These are phyloP conservation scores for Branchellion lobata DNA, from an alignment of 2,888 invertebrate genomes.

Conservation along the genomic window DNA sequence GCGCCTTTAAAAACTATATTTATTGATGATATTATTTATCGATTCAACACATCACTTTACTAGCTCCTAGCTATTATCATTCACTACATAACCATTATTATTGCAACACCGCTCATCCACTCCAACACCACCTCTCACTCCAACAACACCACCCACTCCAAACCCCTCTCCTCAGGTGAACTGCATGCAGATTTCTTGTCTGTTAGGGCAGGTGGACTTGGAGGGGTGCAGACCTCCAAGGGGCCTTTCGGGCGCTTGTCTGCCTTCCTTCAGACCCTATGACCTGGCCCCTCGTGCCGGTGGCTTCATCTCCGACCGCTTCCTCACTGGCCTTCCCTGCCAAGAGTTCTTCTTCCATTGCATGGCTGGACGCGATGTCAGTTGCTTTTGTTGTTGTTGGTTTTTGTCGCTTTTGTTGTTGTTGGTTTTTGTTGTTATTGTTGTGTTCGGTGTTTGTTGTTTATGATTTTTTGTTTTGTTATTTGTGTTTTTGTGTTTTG, in stretches of 20 bases:
- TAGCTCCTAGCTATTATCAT: too few relatives aligned
- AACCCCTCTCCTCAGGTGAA: slow-evolving; percentile 68
- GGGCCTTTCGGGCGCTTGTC: slow-evolving; percentile 83
- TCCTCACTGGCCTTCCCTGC: slow-evolving; percentile 95
- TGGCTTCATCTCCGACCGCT: slow-evolving; percentile 92
- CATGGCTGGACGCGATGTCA: slow-evolving; percentile 96
- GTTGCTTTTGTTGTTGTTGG: slow-evolving; percentile 47
- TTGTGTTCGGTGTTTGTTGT: too few relatives aligned
- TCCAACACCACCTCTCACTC: not conserved
- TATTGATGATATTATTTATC: too few relatives aligned
- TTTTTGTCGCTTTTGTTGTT: too few relatives aligned
- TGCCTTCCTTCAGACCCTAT: slow-evolving; percentile 87
- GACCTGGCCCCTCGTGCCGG: slow-evolving; percentile 88
- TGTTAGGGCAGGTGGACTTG: slow-evolving; percentile 95
- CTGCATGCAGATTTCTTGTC: slow-evolving; percentile 95
- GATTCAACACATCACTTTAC: too few relatives aligned
- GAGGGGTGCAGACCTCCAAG: slow-evolving; percentile 94
- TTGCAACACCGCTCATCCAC: too few relatives aligned
- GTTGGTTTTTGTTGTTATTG: too few relatives aligned
- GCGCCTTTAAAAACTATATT: not conserved
- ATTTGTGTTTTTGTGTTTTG: too few relatives aligned
- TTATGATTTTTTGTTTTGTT: too few relatives aligned
- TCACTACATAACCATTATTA: not conserved
- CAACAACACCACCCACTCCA: not conserved
- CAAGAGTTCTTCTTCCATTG: slow-evolving; percentile 99